These are phyloP conservation scores for Nymphalis urticae DNA, from an alignment of 2,888 invertebrate species.

Conservation along the genomic window DNA sequence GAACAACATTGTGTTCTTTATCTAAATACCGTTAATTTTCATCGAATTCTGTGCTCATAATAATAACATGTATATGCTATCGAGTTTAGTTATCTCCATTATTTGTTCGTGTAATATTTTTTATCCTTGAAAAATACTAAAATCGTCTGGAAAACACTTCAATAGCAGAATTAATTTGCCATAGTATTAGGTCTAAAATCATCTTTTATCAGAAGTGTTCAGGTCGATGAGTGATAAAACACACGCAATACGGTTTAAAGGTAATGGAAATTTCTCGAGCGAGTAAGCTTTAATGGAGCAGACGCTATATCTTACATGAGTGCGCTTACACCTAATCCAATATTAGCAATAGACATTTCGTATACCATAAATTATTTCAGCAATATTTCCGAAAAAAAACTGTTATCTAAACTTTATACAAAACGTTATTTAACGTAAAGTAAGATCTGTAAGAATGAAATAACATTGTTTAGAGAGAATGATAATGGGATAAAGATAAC, in stretches of 20 bases:
- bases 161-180: background rate
- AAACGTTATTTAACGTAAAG: too few relatives aligned
- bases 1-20: too few relatives aligned
- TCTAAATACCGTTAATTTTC: too few relatives aligned
- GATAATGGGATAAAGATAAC: too few relatives aligned
- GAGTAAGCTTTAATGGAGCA: constrained; percentile 40
- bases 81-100: too few relatives aligned
- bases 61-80: too few relatives aligned
- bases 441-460: too few relatives aligned
- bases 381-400: background rate
- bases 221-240: constrained; percentile 34
- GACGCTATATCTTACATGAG: constrained; percentile 38
- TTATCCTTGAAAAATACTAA: background rate
- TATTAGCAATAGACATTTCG: constrained; percentile 15
- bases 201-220: constrained; percentile 3
- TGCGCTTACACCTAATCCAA: constrained; percentile 26
- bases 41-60: too few relatives aligned
- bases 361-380: background rate
- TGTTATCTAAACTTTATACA: too few relatives aligned
- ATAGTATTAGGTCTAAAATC: constrained; percentile 1
- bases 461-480: too few relatives aligned
- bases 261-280: constrained; percentile 40
- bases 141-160: background rate
- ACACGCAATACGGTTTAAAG: constrained; percentile 30
- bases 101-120: background rate